phyloP scores from a whole-genome alignment of 2,888 invertebrate genomes.

The Euzophera pinguis region DNA sequence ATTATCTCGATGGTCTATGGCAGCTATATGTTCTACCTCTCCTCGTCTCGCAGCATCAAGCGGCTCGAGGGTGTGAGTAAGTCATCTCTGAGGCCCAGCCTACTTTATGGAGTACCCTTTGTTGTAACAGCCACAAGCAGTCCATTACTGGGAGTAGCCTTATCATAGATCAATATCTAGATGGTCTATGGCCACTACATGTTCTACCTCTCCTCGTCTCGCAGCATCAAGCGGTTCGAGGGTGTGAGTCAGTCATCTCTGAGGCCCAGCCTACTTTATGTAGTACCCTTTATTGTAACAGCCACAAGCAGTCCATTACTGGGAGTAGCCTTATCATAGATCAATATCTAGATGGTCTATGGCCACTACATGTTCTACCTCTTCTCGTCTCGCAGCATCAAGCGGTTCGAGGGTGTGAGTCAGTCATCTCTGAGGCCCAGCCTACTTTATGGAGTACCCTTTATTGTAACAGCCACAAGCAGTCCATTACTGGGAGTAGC shows the following conservation, averaged over 20 bases:
- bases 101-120: not conserved
- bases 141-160: not conserved
- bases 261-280: conserved; percentile 23
- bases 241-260: conserved; percentile 86
- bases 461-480: too few relatives aligned
- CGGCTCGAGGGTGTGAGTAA: conserved; percentile 89
- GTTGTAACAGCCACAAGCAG: too few relatives aligned
- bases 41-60: conserved; percentile 90
- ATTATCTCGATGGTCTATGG: conserved; percentile 82
- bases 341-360: conserved; percentile 80
- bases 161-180: conserved; percentile 47
- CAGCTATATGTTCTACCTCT: conserved; percentile 87
- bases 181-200: conserved; percentile 85
- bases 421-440: conserved; percentile 72
- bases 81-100: conserved; percentile 63
- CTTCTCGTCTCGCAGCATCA: conserved; percentile 88
- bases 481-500: not conserved
- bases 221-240: conserved; percentile 90
- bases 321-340: not conserved
- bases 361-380: conserved; percentile 87
- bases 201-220: conserved; percentile 88
- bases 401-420: conserved; percentile 90
- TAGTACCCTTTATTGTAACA: not conserved
- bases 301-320: too few relatives aligned
- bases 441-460: not conserved